Percentiles rank a stretch among this genome's conserved stretches.
phyloP scores from a whole-genome alignment of 2,888 invertebrate genomes.

The Eupithecia pulchellata region DNA sequence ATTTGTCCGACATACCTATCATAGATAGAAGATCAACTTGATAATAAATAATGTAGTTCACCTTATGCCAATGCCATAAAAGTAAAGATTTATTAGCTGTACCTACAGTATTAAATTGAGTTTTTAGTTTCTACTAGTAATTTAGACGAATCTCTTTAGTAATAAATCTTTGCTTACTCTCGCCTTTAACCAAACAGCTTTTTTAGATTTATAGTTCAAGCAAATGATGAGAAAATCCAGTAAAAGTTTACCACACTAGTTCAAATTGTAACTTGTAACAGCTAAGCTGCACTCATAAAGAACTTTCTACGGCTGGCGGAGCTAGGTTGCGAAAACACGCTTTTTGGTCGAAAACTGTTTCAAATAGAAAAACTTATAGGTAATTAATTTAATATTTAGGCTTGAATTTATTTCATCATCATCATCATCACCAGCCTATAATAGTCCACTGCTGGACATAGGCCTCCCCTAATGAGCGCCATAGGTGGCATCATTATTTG shows the following conservation, averaged over 20 bases:
- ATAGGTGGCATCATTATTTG: too few relatives aligned
- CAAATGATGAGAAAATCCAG: conserved; percentile 8
- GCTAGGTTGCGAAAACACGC: not conserved
- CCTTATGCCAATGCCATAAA: too few relatives aligned
- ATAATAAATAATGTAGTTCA: not conserved
- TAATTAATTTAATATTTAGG: too few relatives aligned
- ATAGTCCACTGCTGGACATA: too few relatives aligned
- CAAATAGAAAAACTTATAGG: too few relatives aligned
- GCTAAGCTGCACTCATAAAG: conserved; percentile 3
- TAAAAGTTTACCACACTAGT: conserved; percentile 9
- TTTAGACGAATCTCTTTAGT: not conserved
- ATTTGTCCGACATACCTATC: not conserved
- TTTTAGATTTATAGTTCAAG: not conserved
- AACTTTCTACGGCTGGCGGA: conserved; percentile 7
- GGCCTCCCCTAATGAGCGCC: too few relatives aligned
- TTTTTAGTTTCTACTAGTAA: not conserved
- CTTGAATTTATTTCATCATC: too few relatives aligned
- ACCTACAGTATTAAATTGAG: too few relatives aligned
- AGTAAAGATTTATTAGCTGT: not conserved
- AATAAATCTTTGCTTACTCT: not conserved
- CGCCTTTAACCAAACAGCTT: not conserved
- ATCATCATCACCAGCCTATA: too few relatives aligned
- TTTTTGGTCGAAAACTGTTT: not conserved
- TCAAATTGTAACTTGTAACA: not conserved
- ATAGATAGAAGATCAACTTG: not conserved